Conservation (phyloP, 1,140 invertebrate species). For the Hyles euphorbiae region DNA sequence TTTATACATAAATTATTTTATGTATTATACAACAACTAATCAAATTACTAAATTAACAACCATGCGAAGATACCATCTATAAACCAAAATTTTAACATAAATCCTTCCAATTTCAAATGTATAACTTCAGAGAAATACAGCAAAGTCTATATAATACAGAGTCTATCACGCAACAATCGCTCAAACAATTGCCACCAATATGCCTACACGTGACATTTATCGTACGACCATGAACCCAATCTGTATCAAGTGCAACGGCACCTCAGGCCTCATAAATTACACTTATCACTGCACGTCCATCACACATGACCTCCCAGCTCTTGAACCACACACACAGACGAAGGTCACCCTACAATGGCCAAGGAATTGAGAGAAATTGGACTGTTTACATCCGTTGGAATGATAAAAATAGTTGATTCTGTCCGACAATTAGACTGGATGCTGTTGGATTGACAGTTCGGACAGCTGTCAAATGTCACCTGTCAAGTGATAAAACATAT, state of each 20-base stretch:
- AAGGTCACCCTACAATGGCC: constrained; percentile 19
- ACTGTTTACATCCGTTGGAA: constrained; percentile 28
- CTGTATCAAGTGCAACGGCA: constrained; percentile 63
- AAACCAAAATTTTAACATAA: too few species aligned
- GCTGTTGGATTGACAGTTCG: too few species aligned
- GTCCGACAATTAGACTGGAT: too few species aligned
- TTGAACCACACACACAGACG: neutral
- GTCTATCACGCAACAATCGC: neutral
- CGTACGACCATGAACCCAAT: constrained; percentile 65
- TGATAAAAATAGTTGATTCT: constrained; percentile 19
- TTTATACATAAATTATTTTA: too few species aligned
- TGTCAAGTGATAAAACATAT: too few species aligned
- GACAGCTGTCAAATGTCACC: too few species aligned
- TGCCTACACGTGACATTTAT: constrained; percentile 20
- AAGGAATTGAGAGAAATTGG: constrained; percentile 27
- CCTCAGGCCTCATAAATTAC: constrained; percentile 57
- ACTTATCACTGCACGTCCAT: constrained; percentile 44
- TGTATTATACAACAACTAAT: too few species aligned
- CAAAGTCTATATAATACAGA: neutral
- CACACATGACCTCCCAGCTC: neutral
- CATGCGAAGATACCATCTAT: too few species aligned
- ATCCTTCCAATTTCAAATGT: neutral
- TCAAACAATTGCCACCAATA: constrained; percentile 9
- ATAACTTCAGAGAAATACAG: neutral
- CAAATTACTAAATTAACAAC: too few species aligned